A percentile compares a stretch with the other conserved stretches of the same genome.
Evolutionary conservation across 37 sponge, comb jelly and placozoan species (phyloP).

Genomic region (Cladorhizidae sp.): DNA sequence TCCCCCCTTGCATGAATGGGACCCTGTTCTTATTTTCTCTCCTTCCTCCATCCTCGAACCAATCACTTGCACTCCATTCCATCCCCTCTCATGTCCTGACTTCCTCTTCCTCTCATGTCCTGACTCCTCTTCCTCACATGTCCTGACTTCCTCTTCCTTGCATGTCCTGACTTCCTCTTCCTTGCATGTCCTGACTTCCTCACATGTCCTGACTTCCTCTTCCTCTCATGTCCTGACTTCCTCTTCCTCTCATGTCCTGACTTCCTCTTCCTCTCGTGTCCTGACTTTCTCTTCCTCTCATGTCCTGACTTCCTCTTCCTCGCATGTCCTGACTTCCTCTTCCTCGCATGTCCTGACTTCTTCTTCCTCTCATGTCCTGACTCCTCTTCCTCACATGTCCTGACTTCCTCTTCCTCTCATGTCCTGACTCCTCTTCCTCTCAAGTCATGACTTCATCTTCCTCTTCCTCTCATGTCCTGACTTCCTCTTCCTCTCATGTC

Average conservation of each 20-base stretch:
- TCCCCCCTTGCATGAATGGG: background rate
- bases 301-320: conserved; percentile 61
- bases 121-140: no score
- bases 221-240: background rate
- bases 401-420: no score
- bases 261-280: no score
- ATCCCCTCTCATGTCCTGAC: no score
- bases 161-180: background rate
- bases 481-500: no score
- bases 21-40: background rate
- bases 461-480: no score
- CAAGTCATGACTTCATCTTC: no score
- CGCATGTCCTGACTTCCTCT: conserved; percentile 13
- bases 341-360: conserved; percentile 31
- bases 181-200: background rate
- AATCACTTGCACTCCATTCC: background rate
- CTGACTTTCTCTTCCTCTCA: conserved; percentile 64
- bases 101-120: no score
- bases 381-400: no score
- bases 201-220: background rate
- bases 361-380: no score
- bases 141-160: conserved; percentile 6
- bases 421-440: no score
- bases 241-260: no score
- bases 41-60: background rate